Percentiles rank a stretch among this genome's conserved stretches.
Evolutionary conservation across 2,113 vertebrate genomes (phyloP).

Genomic region (Sturnus vulgaris): DNA sequence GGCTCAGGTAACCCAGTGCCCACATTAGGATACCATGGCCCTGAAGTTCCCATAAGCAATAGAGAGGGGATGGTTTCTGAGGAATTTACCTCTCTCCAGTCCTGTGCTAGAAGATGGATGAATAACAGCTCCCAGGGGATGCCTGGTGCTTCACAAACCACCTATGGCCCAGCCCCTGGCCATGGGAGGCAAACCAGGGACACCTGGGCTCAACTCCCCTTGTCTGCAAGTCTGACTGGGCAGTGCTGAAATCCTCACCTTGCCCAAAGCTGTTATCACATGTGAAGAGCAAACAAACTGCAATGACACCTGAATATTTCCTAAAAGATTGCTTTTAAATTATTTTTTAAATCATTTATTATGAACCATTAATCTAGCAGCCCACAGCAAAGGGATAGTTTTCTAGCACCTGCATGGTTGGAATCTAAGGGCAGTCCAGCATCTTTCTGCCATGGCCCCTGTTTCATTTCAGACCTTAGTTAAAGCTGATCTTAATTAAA

Average conservation of each 20-base stretch:
- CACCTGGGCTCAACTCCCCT: background rate
- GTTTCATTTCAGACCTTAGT: background rate
- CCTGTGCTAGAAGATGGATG: background rate
- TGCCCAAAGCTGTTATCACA: background rate
- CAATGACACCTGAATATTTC: background rate
- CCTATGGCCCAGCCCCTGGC: no score
- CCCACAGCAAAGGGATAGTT: background rate
- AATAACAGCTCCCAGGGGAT: background rate
- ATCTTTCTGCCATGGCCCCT: background rate
- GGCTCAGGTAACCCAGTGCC: background rate
- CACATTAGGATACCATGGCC: background rate
- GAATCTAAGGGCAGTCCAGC: background rate
- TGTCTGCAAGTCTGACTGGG: fast-evolving
- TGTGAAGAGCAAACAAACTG: background rate
- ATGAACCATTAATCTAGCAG: background rate
- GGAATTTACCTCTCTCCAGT: background rate
- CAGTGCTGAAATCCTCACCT: background rate
- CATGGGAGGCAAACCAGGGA: background rate
- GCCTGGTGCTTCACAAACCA: background rate
- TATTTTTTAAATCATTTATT: fast-evolving
- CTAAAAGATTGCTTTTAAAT: background rate
- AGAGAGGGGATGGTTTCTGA: background rate
- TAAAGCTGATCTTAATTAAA: background rate
- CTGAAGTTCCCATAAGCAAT: background rate
- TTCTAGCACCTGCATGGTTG: background rate